Evolutionary conservation across 2,888 invertebrate species (phyloP).

Genomic region (Tachina lurida): DNA sequence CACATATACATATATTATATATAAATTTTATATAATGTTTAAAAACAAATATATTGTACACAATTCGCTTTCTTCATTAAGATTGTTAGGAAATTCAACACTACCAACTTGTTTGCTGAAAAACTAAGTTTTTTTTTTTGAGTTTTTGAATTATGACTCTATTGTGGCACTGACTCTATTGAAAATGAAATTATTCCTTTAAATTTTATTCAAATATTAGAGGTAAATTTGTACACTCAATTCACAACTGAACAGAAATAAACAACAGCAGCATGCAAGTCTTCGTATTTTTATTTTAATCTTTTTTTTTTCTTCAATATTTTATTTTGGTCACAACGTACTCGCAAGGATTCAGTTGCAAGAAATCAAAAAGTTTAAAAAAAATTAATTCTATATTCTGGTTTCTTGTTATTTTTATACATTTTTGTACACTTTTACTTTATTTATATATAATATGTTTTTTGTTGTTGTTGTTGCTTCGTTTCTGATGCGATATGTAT

Average conservation of each 20-base stretch:
- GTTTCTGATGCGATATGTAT: constrained; percentile 7
- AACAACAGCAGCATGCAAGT: constrained; percentile 32
- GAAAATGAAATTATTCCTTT: constrained; percentile 1
- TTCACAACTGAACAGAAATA: constrained; percentile 7
- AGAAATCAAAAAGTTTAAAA: constrained; percentile 1
- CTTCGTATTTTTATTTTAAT: constrained; percentile 19
- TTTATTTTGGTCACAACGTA: constrained; percentile 40
- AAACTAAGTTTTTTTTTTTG: no score
- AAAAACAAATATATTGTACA: no score
- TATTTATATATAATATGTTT: constrained; percentile 2
- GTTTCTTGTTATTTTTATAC: constrained; percentile 57
- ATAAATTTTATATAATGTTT: no score
- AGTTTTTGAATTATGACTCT: no score
- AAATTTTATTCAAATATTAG: neutral
- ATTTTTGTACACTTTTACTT: constrained; percentile 58
- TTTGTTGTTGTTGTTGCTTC: constrained; percentile 28
- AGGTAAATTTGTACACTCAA: constrained; percentile 20
- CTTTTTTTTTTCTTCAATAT: neutral
- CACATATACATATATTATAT: no score
- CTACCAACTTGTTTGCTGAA: no score
- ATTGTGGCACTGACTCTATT: no score
- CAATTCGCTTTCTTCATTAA: no score
- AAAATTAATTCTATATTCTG: constrained; percentile 16
- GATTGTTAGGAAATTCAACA: no score
- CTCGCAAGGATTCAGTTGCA: constrained; percentile 18